Evolutionary conservation across 2,797 vertebrate genomes (phyloP), one percentile per base, ranked within the genome.

Genomic region (Trachurus trachurus): DNA sequence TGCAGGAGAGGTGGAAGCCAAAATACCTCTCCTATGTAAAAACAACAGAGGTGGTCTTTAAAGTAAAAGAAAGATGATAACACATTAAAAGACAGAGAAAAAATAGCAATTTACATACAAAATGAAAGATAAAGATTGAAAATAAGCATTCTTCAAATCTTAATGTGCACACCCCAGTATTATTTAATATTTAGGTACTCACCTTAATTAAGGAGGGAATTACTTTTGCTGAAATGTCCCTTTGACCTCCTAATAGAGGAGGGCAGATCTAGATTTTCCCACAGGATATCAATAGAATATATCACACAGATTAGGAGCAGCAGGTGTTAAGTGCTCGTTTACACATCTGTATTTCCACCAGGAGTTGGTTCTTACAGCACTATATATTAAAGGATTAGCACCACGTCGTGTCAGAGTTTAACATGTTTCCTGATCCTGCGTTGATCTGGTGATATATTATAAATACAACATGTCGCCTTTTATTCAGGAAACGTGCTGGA

Each of bases 391-490:
- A 26, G 26, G 26, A 26, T 26, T 26, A 26, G 26, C 26, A 26
- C 3, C 26, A 26, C 26, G 26, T 26, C 26, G 26, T 26, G 26
- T 26, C 26, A 34, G 50, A 52, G 15, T 50, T 39, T 7, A 29
- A 19, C 45, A 31, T 37, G 22, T 72, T 67, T 40, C 39, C 47
- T 59, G 52, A 71, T 54, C 68, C 6, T n/a, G 26, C 49, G 6
- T 6, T 7, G 34, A 34, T 37, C 34, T 54, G 57, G 15, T 15
- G 47, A 54, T 26, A 66, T 34, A 34, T 7, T 9, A 39, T 26
- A 47, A 69, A 77, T 5, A 12, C 26, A 50, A 29, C 6, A 9
- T 50, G 47, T 70, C 61, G 62, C 45, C 50, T 68, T 57, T 60
- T 26, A 3, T 26, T 26, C 47, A 78, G 56, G 17, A n/a, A 71